Percentiles rank a stretch among this genome's conserved stretches.
Evolutionary conservation across 35 echinoderm and acorn worm genomes (phyloP).

Genomic region (Holothuria glaberrima): DNA sequence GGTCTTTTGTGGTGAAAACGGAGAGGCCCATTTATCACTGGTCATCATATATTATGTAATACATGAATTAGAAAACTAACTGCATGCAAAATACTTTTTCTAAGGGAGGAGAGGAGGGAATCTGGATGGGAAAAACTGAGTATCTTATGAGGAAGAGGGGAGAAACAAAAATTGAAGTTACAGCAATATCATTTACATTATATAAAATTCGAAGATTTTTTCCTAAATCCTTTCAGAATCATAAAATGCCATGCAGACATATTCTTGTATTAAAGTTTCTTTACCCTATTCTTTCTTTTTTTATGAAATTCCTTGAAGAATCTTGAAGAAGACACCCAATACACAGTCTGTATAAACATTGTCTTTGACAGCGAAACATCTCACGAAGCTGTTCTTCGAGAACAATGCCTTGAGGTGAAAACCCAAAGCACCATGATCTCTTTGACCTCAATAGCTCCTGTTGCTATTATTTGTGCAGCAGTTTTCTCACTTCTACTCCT

Average conservation of each 20-base stretch:
- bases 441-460: slow-evolving; percentile 42
- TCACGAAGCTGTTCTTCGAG: slow-evolving; percentile 75
- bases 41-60: too few species aligned
- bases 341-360: slow-evolving; percentile 92
- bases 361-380: slow-evolving; percentile 62
- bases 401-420: slow-evolving; percentile 84
- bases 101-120: too few species aligned
- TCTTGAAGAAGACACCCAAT: slow-evolving; percentile 73
- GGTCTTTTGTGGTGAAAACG: too few species aligned
- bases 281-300: background rate
- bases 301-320: slow-evolving; percentile 60
- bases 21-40: too few species aligned
- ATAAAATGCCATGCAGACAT: too few species aligned
- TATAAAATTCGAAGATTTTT: too few species aligned
- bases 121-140: too few species aligned
- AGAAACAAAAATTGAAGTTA: too few species aligned
- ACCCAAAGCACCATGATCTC: slow-evolving; percentile 44
- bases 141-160: too few species aligned
- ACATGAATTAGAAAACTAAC: too few species aligned
- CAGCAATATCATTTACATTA: too few species aligned
- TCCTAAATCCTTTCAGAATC: background rate
- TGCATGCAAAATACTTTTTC: too few species aligned
- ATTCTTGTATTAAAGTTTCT: background rate
- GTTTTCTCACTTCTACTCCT: slow-evolving; percentile 60
- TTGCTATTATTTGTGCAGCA: slow-evolving; percentile 65